Evolutionary conservation across 2,888 invertebrate genomes (phyloP).

Genomic region (Drosophila helvetica): DNA sequence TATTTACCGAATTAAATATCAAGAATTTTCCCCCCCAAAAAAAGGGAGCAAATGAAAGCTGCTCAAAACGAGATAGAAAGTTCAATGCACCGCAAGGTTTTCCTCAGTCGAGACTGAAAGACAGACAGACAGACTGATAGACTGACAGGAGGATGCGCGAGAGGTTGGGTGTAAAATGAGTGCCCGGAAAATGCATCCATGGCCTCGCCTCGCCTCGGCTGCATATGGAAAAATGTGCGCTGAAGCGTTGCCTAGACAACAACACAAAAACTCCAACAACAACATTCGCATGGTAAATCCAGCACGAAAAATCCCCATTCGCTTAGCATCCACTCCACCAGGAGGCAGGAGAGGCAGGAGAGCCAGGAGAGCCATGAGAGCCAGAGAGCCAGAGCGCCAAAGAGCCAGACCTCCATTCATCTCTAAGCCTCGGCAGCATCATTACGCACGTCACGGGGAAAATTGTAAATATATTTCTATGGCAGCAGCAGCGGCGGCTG

Average conservation of each 20-base stretch:
- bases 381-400: background rate
- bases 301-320: background rate
- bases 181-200: slow-evolving; percentile 10
- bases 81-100: slow-evolving; percentile 51
- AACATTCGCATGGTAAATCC: slow-evolving; percentile 21
- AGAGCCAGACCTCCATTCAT: slow-evolving; percentile 17
- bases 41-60: slow-evolving; percentile 39
- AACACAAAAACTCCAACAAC: slow-evolving; percentile 11
- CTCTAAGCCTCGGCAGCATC: slow-evolving; percentile 61
- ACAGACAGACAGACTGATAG: background rate
- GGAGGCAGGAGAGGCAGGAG: background rate
- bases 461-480: slow-evolving; percentile 51
- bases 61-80: slow-evolving; percentile 25
- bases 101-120: background rate
- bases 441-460: slow-evolving; percentile 43
- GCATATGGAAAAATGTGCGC: slow-evolving; percentile 43
- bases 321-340: background rate
- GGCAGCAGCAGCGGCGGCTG: background rate
- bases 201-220: background rate
- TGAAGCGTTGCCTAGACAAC: slow-evolving; percentile 62
- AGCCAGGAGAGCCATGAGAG: too few relatives aligned
- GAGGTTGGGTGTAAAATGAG: background rate
- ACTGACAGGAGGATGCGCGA: background rate
- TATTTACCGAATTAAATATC: background rate
- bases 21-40: background rate